Base-by-base conservation (phyloP, 53 echinoderm and acorn worm genomes). In the Holothuria leucospilota region DNA sequence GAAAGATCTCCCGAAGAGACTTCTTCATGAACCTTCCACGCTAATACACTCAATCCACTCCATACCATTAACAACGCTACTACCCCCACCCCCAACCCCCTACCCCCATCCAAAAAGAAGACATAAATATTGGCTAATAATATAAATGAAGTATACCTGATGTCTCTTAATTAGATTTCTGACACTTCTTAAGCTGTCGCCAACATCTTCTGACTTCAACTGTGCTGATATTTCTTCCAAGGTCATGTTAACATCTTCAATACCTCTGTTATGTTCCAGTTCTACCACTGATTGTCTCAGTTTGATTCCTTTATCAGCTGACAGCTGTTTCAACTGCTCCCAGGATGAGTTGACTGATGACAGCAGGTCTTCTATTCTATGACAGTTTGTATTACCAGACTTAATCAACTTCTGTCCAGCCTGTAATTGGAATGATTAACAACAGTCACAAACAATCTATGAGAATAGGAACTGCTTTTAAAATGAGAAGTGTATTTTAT, bases 111-210 rank as follows among this genome's bases (percentile, higher is more conserved):
- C 8, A 46, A 46, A 7, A 11, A 46, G 8, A 46, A 7, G 11
- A 46, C 46, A 46, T 9, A 46, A 5, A 46, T 7, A 46, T 46
- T 46, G 11, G 46, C 46, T 9, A 46, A 46, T 46, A 46, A 46
- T 7, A 9, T 46, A 56, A 56, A 56, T 52, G 20, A 29, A 14
- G 56, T 59, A 62, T 69, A 95, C 94, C 87, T 97, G 94, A 53
- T 97, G 98, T 26, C 83, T 95, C 82, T 97, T 97, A 1, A 92
- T 85, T 29, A 97, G 80, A 27, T 86, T 88, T 59, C 93, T 97
- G 49, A 93, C 98, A 52, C 95, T 92, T 58, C 92, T 82, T 8
- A 95, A 89, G 61, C 93, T 91, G 20, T 93, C 89, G 9, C 98
- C 98, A 5, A 92, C 79, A 88, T 95, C 95, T 39, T 90, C 88